Conservation (phyloP, 2,113 vertebrate species). For the Copsychus sechellarum region DNA sequence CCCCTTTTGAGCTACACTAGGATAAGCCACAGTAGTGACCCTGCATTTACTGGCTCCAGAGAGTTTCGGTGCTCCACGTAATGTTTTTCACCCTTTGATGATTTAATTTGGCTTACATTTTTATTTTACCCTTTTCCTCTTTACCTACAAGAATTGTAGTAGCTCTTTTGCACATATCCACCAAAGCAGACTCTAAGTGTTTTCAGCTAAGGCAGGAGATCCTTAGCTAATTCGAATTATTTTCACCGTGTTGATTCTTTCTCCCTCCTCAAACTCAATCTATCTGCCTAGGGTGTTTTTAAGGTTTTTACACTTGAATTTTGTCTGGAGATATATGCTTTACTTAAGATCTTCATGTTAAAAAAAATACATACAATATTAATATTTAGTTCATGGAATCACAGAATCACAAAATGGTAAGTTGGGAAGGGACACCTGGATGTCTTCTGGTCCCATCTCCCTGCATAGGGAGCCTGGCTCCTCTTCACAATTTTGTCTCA, state of each 20-base stretch:
- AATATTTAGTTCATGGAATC: not conserved
- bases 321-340: not conserved
- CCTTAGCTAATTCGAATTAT: not conserved
- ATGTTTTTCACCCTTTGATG: not conserved
- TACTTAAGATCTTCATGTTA: not conserved
- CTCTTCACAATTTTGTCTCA: not conserved
- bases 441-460: no score
- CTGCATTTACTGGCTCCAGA: not conserved
- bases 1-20: not conserved
- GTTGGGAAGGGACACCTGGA: not conserved
- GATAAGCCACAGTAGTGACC: not conserved
- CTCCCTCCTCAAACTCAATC: not conserved
- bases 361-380: not conserved
- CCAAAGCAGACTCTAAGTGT: not conserved
- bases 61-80: not conserved
- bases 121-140: not conserved
- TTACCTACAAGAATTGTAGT: not conserved
- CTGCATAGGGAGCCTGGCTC: not conserved
- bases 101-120: not conserved
- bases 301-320: not conserved
- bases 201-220: not conserved
- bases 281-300: not conserved
- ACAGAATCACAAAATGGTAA: not conserved
- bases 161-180: not conserved
- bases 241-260: fast-evolving